Conservation (phyloP, 2,797 vertebrate genomes). For the Coregonus sp. region DNA sequence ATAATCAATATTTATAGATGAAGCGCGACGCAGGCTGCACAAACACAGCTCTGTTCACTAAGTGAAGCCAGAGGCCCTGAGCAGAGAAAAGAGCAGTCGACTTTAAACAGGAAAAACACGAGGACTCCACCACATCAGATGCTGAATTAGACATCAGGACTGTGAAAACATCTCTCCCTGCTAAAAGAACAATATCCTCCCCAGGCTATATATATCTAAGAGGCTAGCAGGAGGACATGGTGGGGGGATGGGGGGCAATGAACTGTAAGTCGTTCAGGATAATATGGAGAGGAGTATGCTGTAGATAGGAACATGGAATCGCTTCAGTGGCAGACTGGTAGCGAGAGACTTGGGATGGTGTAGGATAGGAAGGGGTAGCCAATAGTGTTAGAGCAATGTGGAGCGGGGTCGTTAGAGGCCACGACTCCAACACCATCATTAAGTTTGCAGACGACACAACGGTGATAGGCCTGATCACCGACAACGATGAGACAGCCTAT, state of each 20-base stretch:
- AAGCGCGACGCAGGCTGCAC: conserved; percentile 44
- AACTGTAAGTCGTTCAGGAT: background rate
- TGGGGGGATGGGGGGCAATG: background rate
- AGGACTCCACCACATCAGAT: conserved; percentile 61
- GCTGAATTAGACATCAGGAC: conserved; percentile 30
- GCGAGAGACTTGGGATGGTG: too few species aligned
- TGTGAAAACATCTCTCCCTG: conserved; percentile 47
- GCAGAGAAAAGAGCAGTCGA: conserved; percentile 37
- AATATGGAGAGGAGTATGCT: too few species aligned
- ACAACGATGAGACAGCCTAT: too few species aligned
- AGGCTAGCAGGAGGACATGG: background rate
- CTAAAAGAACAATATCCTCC: conserved; percentile 55
- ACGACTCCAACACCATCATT: background rate
- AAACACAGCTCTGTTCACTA: conserved; percentile 63
- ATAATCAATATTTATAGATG: conserved; percentile 50
- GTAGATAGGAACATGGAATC: too few species aligned
- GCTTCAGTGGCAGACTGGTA: too few species aligned
- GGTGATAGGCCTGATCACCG: too few species aligned
- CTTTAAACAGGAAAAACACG: conserved; percentile 59
- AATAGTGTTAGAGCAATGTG: background rate
- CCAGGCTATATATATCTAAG: conserved; percentile 30
- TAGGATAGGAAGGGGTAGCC: background rate
- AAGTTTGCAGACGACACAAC: too few species aligned
- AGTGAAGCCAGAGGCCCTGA: conserved; percentile 47
- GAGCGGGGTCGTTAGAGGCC: background rate